A percentile compares a stretch with the other conserved stretches of the same genome.
These are phyloP conservation scores for Heliconius nattereri DNA, from an alignment of 1,140 invertebrate species.

Conservation along the genomic window DNA sequence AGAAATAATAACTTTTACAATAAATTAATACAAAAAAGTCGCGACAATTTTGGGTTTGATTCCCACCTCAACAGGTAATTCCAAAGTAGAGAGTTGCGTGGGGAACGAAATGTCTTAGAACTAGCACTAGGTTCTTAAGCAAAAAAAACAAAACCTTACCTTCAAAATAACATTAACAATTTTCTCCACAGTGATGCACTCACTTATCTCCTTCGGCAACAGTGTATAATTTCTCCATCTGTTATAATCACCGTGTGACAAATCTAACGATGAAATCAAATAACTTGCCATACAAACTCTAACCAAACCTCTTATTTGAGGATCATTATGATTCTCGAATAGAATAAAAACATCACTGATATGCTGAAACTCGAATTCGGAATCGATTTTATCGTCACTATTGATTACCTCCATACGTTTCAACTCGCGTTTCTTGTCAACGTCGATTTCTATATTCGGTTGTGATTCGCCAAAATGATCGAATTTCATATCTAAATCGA, in stretches of 20 bases:
- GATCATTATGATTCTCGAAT: conserved; percentile 88
- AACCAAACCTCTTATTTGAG: conserved; percentile 89
- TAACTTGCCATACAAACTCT: conserved; percentile 86
- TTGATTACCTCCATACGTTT: conserved; percentile 40
- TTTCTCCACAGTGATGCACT: conserved; percentile 73
- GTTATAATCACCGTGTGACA: conserved; percentile 82
- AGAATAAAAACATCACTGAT: conserved; percentile 86
- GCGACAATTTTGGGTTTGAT: neutral
- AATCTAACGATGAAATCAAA: conserved; percentile 83
- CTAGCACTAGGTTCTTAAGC: too few relatives aligned
- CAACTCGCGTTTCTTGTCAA: conserved; percentile 38
- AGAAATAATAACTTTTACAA: neutral
- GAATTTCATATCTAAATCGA: conserved; percentile 80
- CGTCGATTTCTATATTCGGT: conserved; percentile 61
- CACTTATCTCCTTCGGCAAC: conserved; percentile 62
- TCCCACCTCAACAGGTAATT: too few relatives aligned
- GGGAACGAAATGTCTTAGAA: too few relatives aligned
- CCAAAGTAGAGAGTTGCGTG: too few relatives aligned
- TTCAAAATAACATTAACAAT: conserved; percentile 81
- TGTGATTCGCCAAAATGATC: conserved; percentile 79
- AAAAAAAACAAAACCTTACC: conserved; percentile 40
- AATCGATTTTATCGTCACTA: conserved; percentile 23
- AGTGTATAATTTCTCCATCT: conserved; percentile 73
- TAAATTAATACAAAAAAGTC: neutral
- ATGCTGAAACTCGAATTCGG: conserved; percentile 77